Evolutionary conservation across 2,113 vertebrate genomes (phyloP), one percentile per base, ranked within the genome.

Genomic region (Leucopsar rothschildi): DNA sequence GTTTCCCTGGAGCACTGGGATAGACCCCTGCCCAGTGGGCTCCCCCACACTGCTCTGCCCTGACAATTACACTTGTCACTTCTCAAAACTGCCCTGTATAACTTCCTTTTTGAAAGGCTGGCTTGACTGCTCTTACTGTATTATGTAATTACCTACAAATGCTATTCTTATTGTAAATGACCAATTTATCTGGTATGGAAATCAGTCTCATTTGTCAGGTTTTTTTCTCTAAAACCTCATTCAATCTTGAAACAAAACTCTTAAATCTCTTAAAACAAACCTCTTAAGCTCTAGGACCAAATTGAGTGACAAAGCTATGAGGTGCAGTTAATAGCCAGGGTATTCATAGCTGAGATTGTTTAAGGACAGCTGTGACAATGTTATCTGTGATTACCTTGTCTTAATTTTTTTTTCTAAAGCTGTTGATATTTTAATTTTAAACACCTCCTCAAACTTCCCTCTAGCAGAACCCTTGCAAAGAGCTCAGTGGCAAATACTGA

Each of bases 21-120:
- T 15, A 16, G 25, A 55, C 3, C 25, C 33, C 23, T 47, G 61
- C 9, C 24, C 31, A 0, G 0, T n/a, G 35, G 13, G 31, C 3
- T 49, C 20, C 10, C 22, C 3, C 1, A 16, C 42, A 7, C 11
- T 10, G 6, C 45, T 84, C 35, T 59, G 50, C 40, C 60, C 42
- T 35, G 49, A 44, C 20, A 70, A 9, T 50, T 47, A 5, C 19
- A 5, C 33, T 44, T 39, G 40, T 57, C 31, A 16, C 27, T 45
- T 79, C 57, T 55, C 25, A 2, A 20, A 31, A 14, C 53, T 76
- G 18, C 25, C 23, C 23, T 11, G 15, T 10, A 6, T 52, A 33
- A 56, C 27, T 69, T 56, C 45, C n/a, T 83, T 37, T 69, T 73
- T 56, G 37, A 60, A 42, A 61, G 42, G 24, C 31, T 70, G 64